phyloP scores from a whole-genome alignment of 2,797 vertebrate species.

The Ctenosaura bakeri region DNA sequence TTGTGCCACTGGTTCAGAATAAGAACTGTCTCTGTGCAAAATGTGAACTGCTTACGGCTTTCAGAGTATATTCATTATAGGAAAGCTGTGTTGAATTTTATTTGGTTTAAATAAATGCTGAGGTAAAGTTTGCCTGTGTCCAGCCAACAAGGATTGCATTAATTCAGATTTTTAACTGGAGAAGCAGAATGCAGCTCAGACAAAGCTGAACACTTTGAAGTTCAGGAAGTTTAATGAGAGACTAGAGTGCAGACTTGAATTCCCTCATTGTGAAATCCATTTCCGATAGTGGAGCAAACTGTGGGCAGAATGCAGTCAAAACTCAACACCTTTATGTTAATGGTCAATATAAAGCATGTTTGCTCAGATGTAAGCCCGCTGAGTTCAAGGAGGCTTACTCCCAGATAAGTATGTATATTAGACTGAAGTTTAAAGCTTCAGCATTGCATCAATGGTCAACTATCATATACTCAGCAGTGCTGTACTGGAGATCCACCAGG shows the following conservation, averaged over 20 bases:
- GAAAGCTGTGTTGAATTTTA: not conserved
- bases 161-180: not conserved
- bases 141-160: constrained; percentile 1
- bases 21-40: constrained; percentile 36
- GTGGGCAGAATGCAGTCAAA: not conserved
- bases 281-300: not conserved
- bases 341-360: not conserved
- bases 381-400: not conserved
- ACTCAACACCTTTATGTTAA: not conserved
- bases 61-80: not conserved
- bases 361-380: not conserved
- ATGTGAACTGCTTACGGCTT: constrained; percentile 4
- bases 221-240: not conserved
- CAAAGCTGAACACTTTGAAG: not conserved
- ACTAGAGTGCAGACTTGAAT: constrained; percentile 3
- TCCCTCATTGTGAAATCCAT: not conserved
- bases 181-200: not conserved
- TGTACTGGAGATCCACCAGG: not conserved
- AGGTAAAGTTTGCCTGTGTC: not conserved
- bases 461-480: not conserved
- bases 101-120: constrained; percentile 15
- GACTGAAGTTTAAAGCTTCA: not conserved
- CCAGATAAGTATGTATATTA: not conserved
- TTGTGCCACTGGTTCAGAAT: constrained; percentile 17
- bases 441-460: not conserved